Conservation (phyloP, 2,888 invertebrate genomes). For the Crepidodera aurea region DNA sequence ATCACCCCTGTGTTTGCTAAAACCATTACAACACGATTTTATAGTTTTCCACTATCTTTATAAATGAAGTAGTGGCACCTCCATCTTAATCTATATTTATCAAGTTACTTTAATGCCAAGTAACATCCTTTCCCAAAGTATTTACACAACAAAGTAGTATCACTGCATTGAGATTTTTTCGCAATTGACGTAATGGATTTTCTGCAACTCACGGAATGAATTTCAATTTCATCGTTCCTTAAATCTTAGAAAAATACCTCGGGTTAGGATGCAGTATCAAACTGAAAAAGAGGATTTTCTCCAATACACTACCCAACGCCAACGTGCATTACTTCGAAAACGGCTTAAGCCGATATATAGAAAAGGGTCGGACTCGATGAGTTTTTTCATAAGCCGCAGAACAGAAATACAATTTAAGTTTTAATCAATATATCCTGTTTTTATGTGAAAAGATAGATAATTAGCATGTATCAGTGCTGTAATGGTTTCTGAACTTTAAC, state of each 20-base stretch:
- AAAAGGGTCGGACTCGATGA: background rate
- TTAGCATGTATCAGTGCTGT: too few relatives aligned
- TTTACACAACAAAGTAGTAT: background rate
- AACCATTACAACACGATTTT: too few relatives aligned
- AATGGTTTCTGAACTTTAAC: too few relatives aligned
- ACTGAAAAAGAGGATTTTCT: conserved; percentile 21
- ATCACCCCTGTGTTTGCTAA: too few relatives aligned
- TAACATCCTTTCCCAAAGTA: too few relatives aligned
- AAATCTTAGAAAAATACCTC: conserved; percentile 15
- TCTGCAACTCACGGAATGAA: background rate
- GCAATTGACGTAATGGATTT: conserved; percentile 6
- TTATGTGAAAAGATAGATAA: too few relatives aligned
- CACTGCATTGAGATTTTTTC: background rate
- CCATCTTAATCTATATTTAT: too few relatives aligned
- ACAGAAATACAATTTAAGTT: too few relatives aligned
- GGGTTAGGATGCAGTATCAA: background rate
- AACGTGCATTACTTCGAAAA: conserved; percentile 18
- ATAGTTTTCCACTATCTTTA: too few relatives aligned
- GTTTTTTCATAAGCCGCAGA: background rate
- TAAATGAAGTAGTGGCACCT: too few relatives aligned
- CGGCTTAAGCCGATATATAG: background rate
- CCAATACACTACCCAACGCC: conserved; percentile 16
- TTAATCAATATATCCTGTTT: too few relatives aligned
- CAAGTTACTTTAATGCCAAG: too few relatives aligned
- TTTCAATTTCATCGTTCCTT: conserved; percentile 13